These are phyloP conservation scores for Gasterosteus aculeatus DNA, from an alignment of 2,113 vertebrate genomes.

Conservation along the genomic window DNA sequence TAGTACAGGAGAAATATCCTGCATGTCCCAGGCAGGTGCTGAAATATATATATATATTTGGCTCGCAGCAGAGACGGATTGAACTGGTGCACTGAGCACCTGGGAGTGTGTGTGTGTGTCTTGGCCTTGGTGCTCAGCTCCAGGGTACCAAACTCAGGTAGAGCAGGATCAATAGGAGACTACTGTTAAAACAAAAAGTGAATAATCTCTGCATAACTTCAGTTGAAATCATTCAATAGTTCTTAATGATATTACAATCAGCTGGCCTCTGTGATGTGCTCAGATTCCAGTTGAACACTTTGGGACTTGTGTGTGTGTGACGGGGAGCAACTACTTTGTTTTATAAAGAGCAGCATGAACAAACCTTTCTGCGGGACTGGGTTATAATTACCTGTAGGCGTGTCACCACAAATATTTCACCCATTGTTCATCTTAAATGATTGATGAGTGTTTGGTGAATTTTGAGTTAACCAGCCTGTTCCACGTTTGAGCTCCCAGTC, in stretches of 20 bases:
- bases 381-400: not conserved
- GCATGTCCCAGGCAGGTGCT: slow-evolving; percentile 42
- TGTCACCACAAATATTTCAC: not conserved
- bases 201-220: not conserved
- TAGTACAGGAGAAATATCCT: slow-evolving; percentile 1
- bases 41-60: slow-evolving; percentile 36
- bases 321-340: not conserved
- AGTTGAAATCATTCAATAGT: not conserved
- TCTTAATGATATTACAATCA: not conserved
- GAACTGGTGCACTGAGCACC: slow-evolving; percentile 9
- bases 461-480: not conserved
- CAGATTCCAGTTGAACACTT: not conserved
- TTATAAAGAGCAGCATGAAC: not conserved
- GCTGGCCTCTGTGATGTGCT: not conserved
- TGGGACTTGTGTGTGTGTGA: not conserved
- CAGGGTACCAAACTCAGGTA: not conserved
- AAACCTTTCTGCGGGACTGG: not conserved
- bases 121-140: slow-evolving; percentile 42
- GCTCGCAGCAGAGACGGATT: slow-evolving; percentile 32
- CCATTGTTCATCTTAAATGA: not conserved
- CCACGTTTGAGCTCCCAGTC: not conserved
- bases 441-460: not conserved
- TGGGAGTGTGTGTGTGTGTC: not conserved
- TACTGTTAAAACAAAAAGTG: not conserved
- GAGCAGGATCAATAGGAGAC: not conserved